phyloP scores from a whole-genome alignment of 2,888 invertebrate species.

The Drosophila acutilabella region DNA sequence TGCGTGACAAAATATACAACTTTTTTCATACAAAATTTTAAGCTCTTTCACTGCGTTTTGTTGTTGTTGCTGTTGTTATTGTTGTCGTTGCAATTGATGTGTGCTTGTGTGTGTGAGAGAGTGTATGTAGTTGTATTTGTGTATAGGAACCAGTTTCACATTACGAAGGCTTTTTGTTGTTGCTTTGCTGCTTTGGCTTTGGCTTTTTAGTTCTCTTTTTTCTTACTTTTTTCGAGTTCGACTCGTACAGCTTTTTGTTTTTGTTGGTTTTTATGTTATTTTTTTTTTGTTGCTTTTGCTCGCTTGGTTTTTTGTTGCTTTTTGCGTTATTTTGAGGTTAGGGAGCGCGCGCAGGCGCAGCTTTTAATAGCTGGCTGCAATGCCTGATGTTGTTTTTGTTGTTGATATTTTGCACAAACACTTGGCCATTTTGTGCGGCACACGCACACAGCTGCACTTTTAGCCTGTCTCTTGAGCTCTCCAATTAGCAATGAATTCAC shows the following conservation, averaged over 20 bases:
- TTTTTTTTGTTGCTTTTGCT: conserved; percentile 6
- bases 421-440: conserved; percentile 53
- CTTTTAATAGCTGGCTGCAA: conserved; percentile 49
- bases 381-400: conserved; percentile 19
- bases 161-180: conserved; percentile 68
- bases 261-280: conserved; percentile 1
- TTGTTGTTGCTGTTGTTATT: conserved; percentile 38
- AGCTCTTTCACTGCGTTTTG: conserved; percentile 73
- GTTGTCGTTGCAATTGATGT: conserved; percentile 64
- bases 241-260: conserved; percentile 46
- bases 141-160: conserved; percentile 77
- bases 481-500: conserved; percentile 73
- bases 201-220: conserved; percentile 54
- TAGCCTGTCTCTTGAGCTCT: conserved; percentile 15
- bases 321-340: conserved; percentile 64
- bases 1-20: conserved; percentile 58
- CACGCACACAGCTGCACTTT: conserved; percentile 31
- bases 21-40: conserved; percentile 26
- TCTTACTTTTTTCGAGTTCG: conserved; percentile 42
- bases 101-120: conserved; percentile 25
- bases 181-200: conserved; percentile 43
- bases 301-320: conserved; percentile 7
- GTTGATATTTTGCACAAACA: conserved; percentile 55
- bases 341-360: conserved; percentile 70
- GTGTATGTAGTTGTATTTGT: conserved; percentile 31